A percentile compares a stretch with the other conserved stretches of the same genome.
Conservation (phyloP, 1,140 invertebrate species). For the Aplysia californica region DNA sequence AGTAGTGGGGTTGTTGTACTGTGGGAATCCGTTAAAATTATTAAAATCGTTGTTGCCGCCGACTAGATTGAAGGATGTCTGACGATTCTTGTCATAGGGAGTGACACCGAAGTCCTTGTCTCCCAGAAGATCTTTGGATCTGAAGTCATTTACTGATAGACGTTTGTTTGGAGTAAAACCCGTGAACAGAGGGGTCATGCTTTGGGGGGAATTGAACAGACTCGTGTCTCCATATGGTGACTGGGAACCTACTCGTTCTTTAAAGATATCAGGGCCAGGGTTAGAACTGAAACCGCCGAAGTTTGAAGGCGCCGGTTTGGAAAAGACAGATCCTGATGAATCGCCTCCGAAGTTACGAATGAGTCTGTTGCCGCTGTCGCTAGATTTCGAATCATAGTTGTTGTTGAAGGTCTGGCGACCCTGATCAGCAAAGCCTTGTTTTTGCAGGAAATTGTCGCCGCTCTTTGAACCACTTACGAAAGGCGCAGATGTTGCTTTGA, state of each 20-base stretch:
- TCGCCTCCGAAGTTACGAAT: not conserved
- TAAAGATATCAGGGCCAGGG: not conserved
- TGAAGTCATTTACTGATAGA: not conserved
- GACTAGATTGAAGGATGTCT: not conserved
- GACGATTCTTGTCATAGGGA: not conserved
- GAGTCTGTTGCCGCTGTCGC: not conserved
- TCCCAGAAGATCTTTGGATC: not conserved
- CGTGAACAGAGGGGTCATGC: not conserved
- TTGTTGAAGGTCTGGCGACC: not conserved
- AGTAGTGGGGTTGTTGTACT: not conserved
- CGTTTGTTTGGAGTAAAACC: not conserved
- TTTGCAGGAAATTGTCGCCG: not conserved
- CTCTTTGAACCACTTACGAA: not conserved
- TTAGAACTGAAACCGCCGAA: not conserved
- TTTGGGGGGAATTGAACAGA: not conserved
- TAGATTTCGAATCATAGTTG: not conserved
- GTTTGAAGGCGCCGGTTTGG: not conserved
- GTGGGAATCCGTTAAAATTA: too few species aligned
- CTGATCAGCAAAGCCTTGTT: not conserved
- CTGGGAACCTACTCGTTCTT: not conserved
- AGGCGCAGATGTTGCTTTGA: too few species aligned
- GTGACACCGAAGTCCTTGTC: not conserved
- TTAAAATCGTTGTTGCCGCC: not conserved
- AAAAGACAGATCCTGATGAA: not conserved
- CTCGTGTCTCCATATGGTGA: not conserved